Base-by-base conservation (phyloP, 2,888 invertebrate genomes). In the Oithona nana region DNA sequence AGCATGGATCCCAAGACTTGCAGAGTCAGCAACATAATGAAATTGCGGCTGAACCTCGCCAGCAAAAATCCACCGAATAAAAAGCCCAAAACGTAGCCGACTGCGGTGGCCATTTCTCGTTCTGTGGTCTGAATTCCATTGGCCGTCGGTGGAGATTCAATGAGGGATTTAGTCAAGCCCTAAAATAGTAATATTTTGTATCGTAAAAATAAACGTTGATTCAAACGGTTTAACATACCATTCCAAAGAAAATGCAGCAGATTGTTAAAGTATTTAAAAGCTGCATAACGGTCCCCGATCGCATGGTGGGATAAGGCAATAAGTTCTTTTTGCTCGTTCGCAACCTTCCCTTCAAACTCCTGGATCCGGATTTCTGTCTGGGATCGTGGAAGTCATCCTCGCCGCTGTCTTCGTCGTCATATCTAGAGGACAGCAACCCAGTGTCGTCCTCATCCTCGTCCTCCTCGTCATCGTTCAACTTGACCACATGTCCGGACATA, bases 21-120 rank as follows among this genome's bases (percentile, higher is more conserved):
- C 8, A 49, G 28, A 8, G 49, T 28, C 28, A 59, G 28, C 24
- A 59, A 28, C 20, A 49, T 28, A n/a, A 59, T 59, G 28, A 59
- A 59, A 3, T 50, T 28, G n/a, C 49, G 22, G 2, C 48, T 48
- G 59, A 59, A 59, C 24, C 29, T 48, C 26, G 22, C 29, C 48
- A 48, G 29, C 3, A 59, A 16, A 49, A 59, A 48, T 20, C 59
- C 59, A 24, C 59, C 59, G 11, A 59, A 28, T 24, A 49, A n/a
- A 28, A 59, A 59, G 24, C 59, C 59, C n/a, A 59, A 13, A 4
- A 59, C 48, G 26, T 59, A 59, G 6, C 59, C 59, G 50, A 59
- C 50, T 8, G 59, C 24, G 28, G n/a, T 57, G 11, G 57, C 26
- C 57, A 57, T 26, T 3, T 57, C 26, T 2, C 28, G 28, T 29